Percentiles rank a stretch among this genome's conserved stretches.
These are phyloP conservation scores for Pteronotus mesoamericanus DNA, from an alignment of 2,797 vertebrate species.

Conservation along the genomic window DNA sequence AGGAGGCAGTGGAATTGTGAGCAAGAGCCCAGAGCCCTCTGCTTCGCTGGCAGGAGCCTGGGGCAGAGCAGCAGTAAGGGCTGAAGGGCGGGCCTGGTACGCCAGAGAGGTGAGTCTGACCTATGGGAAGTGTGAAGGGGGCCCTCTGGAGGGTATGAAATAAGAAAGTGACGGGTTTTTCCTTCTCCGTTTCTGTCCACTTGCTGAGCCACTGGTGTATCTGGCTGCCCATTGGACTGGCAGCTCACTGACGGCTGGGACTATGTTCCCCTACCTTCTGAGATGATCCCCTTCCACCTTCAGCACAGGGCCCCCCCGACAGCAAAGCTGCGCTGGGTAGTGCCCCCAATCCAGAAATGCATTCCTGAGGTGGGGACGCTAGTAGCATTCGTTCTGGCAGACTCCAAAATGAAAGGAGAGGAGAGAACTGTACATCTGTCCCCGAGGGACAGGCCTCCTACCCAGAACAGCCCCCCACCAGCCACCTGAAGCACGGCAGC, in stretches of 20 bases:
- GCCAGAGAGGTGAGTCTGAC: accelerated
- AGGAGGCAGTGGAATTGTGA: neutral
- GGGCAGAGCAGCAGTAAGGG: neutral
- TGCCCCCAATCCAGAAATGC: neutral
- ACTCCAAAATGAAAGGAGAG: neutral
- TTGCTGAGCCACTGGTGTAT: neutral
- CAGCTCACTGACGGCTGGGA: neutral
- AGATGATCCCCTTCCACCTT: neutral
- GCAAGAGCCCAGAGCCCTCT: neutral
- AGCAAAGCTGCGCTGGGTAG: neutral
- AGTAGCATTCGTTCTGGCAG: neutral
- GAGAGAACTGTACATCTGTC: neutral
- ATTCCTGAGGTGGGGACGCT: accelerated
- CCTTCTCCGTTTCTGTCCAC: neutral
- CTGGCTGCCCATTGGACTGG: neutral
- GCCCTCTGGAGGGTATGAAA: neutral
- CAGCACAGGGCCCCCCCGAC: neutral
- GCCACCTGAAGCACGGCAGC: neutral
- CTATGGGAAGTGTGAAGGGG: neutral
- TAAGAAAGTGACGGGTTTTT: neutral
- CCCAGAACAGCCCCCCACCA: neutral
- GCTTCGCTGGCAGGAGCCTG: accelerated
- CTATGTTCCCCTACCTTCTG: neutral
- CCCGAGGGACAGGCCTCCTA: neutral
- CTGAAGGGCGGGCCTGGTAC: accelerated